Evolutionary conservation across 2,888 invertebrate species (phyloP).

Genomic region (Muscina levida): DNA sequence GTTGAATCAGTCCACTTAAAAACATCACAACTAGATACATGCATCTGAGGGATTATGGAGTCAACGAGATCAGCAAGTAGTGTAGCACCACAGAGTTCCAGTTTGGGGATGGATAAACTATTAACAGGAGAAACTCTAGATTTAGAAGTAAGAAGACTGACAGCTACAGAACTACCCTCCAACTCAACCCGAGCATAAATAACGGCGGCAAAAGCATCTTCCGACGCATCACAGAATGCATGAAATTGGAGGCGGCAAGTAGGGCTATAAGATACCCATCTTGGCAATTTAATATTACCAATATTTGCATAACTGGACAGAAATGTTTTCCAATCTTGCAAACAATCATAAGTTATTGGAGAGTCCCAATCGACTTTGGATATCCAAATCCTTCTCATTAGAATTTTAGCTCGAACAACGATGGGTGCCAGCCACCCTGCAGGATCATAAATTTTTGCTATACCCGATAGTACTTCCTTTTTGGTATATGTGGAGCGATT

Average conservation of each 20-base stretch:
- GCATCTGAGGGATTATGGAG: not conserved
- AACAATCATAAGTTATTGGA: not conserved
- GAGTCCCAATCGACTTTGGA: not conserved
- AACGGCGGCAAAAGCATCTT: not conserved
- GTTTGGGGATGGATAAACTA: slow-evolving; percentile 26
- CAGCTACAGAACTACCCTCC: not conserved
- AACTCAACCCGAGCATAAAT: not conserved
- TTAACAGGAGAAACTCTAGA: slow-evolving; percentile 38
- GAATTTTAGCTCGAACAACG: slow-evolving; percentile 51
- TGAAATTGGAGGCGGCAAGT: not conserved
- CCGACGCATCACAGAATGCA: slow-evolving; percentile 10
- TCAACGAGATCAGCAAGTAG: slow-evolving; percentile 6
- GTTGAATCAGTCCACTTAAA: slow-evolving; percentile 11
- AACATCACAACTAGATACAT: not conserved
- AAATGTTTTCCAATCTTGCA: slow-evolving; percentile 5
- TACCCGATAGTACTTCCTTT: not conserved
- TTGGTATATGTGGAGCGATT: not conserved
- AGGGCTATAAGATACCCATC: not conserved
- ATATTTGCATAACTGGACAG: not conserved
- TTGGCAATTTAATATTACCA: not conserved
- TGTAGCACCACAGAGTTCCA: slow-evolving; percentile 37
- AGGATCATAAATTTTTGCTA: slow-evolving; percentile 42
- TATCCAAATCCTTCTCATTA: slow-evolving; percentile 17
- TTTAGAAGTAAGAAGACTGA: slow-evolving; percentile 34
- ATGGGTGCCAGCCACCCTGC: slow-evolving; percentile 59